These are phyloP conservation scores for Cryptophagus acutangulus DNA, from an alignment of 2,888 invertebrate species.

Conservation along the genomic window DNA sequence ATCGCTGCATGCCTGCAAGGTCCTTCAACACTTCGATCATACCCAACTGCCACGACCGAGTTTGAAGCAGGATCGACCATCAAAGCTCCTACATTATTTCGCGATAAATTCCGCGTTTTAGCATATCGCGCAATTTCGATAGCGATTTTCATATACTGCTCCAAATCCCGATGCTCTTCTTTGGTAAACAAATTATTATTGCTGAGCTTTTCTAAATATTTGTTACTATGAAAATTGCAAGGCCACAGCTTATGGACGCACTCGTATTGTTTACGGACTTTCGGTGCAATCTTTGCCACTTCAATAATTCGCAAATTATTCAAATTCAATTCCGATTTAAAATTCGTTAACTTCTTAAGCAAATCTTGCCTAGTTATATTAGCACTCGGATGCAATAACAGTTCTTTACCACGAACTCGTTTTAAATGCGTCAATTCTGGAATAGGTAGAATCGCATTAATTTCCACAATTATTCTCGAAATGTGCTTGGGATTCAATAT, in stretches of 20 bases:
- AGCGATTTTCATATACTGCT: conserved; percentile 55
- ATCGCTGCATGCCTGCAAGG: conserved; percentile 80
- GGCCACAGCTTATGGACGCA: conserved; percentile 66
- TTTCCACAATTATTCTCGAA: conserved; percentile 56
- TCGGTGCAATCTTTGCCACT: conserved; percentile 61
- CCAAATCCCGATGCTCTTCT: conserved; percentile 54
- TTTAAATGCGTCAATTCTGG: conserved; percentile 66
- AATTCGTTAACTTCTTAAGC: conserved; percentile 42
- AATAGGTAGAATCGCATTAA: conserved; percentile 58
- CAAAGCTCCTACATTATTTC: conserved; percentile 51
- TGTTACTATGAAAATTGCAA: conserved; percentile 77
- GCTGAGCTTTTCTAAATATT: conserved; percentile 63
- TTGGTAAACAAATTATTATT: conserved; percentile 58
- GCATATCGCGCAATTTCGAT: conserved; percentile 50
- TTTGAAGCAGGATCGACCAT: conserved; percentile 68
- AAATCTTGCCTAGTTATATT: conserved; percentile 35
- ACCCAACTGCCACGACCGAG: conserved; percentile 63
- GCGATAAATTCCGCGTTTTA: conserved; percentile 21
- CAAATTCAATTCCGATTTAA: conserved; percentile 51
- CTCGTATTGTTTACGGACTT: conserved; percentile 62
- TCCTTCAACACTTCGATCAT: conserved; percentile 55
- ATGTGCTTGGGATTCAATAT: conserved; percentile 58
- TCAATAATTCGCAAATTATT: conserved; percentile 51
- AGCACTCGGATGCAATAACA: conserved; percentile 53
- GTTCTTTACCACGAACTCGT: conserved; percentile 58